Evolutionary conservation across 2,888 invertebrate genomes (phyloP), one percentile per base, ranked within the genome.

Genomic region (Spodoptera exigua): DNA sequence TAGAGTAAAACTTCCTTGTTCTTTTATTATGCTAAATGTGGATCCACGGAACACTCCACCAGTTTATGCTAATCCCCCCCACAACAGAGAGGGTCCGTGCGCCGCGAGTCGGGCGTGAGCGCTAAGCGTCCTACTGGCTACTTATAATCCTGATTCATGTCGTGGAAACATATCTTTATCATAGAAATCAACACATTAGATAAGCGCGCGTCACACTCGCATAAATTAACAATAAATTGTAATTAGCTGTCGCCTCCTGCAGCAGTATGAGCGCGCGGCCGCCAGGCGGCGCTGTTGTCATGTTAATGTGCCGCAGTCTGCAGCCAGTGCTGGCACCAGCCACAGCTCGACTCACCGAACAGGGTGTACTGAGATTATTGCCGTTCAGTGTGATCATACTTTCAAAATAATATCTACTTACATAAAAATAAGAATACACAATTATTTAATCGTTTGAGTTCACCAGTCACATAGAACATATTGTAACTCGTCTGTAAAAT

Each of bases 181-280:
- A 60, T 40, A 72, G 48, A 66, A 61, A 59, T 68, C 60, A 72
- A 58, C 61, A 68, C 51, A 63, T 56, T 41, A 52, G 37, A 37
- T 60, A 35, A 52, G 61, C 35, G 12, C 32, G 14, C 11, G 12
- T 43, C 46, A 13, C 11, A 46, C 39, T 53, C 57, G 74, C 57
- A 66, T 74, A 66, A 66, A 65, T 70, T 47, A 53, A 45, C 40
- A n/a, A 70, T 75, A 66, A 70, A 74, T 76, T 67, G 70, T 67
- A 61, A 52, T 77, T 64, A 74, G 13, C 27, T 11, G 34, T 46
- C 52, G 17, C 45, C 14, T 43, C 36, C 32, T 52, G 61, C 37
- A 32, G 39, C 11, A 10, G 51, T 56, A 61, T 48, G 54, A 36
- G 36, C 54, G 36, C 21, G 37, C 49, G 64, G 64, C 44, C 54